Evolutionary conservation across 2,888 invertebrate species (phyloP).

Genomic region (Sclerodermus sp.): DNA sequence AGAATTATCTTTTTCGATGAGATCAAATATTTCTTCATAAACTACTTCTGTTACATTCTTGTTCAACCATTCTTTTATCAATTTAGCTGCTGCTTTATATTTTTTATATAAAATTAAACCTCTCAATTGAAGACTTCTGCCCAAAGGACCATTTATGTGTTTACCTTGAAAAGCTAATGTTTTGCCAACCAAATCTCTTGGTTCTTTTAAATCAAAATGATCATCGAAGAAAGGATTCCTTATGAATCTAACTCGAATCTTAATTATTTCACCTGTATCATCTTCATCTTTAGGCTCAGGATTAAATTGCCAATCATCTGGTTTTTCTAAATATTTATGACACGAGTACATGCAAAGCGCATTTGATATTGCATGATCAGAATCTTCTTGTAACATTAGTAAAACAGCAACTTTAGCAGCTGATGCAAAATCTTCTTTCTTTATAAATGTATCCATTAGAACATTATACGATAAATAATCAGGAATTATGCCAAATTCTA

Average conservation of each 20-base stretch:
- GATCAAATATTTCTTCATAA: conserved; percentile 54
- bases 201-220: conserved; percentile 82
- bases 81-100: conserved; percentile 60
- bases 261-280: conserved; percentile 64
- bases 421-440: conserved; percentile 66
- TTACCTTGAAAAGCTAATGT: conserved; percentile 70
- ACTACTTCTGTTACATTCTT: conserved; percentile 40
- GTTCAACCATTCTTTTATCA: conserved; percentile 44
- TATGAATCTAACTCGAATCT: conserved; percentile 77
- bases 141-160: conserved; percentile 59
- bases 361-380: conserved; percentile 70
- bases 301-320: conserved; percentile 58
- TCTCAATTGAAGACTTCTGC: conserved; percentile 64
- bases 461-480: conserved; percentile 79
- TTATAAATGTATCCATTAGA: conserved; percentile 77
- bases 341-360: conserved; percentile 75
- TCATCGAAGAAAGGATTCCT: conserved; percentile 85
- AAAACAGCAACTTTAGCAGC: conserved; percentile 79
- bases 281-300: conserved; percentile 52
- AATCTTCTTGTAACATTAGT: conserved; percentile 89
- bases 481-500: conserved; percentile 90
- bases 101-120: conserved; percentile 72
- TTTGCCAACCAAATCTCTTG: conserved; percentile 77
- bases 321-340: conserved; percentile 68
- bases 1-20: conserved; percentile 52